phyloP scores from a whole-genome alignment of 1,140 invertebrate species.

The Drosophila bocki region DNA sequence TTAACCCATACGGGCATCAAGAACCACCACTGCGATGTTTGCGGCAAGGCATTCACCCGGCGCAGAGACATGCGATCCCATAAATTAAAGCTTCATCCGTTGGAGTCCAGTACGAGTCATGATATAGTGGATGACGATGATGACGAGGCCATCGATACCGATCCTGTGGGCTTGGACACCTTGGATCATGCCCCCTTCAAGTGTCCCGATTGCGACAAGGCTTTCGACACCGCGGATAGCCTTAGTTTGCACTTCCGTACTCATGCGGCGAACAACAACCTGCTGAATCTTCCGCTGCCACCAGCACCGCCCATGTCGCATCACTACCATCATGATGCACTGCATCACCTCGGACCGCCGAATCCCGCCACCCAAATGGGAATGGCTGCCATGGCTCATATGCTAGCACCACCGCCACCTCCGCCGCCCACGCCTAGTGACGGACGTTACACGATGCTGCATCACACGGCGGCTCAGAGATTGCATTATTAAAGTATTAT shows the following conservation, averaged over 20 bases:
- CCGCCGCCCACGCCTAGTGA: conserved; percentile 72
- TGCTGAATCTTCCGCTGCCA: conserved; percentile 69
- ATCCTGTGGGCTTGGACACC: conserved; percentile 69
- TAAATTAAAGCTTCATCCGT: conserved; percentile 76
- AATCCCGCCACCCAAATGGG: conserved; percentile 77
- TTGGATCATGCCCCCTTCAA: conserved; percentile 74
- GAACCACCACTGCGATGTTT: conserved; percentile 91
- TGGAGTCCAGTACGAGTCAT: conserved; percentile 59
- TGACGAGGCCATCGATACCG: conserved; percentile 75
- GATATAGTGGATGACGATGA: conserved; percentile 79
- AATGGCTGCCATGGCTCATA: conserved; percentile 78
- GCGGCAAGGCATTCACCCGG: conserved; percentile 90
- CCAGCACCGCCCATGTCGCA: conserved; percentile 66
- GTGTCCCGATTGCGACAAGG: conserved; percentile 84
- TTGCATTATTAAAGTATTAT: conserved; percentile 59
- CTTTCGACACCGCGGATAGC: conserved; percentile 74
- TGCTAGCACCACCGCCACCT: conserved; percentile 74
- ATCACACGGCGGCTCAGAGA: conserved; percentile 68
- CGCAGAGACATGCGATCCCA: conserved; percentile 87
- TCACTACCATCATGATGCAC: conserved; percentile 66
- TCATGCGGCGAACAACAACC: conserved; percentile 69
- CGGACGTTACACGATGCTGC: conserved; percentile 70
- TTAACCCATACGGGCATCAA: conserved; percentile 91
- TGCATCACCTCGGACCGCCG: conserved; percentile 66
- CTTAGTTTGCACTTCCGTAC: conserved; percentile 79